phyloP scores from a whole-genome alignment of 2,113 vertebrate species.

The Muscicapa adusta region DNA sequence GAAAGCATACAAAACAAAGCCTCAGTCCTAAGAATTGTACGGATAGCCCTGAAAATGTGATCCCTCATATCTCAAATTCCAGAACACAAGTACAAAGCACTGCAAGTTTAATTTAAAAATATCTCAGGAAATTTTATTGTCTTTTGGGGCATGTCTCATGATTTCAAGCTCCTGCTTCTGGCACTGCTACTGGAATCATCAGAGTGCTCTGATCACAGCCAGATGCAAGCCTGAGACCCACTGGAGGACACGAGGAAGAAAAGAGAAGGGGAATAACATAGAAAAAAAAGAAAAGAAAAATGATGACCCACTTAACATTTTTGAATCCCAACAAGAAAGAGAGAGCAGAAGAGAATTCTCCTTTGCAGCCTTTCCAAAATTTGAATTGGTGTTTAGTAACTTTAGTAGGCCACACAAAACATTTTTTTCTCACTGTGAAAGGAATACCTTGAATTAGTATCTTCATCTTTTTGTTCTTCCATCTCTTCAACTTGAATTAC shows the following conservation, averaged over 20 bases:
- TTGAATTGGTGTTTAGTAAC: background rate
- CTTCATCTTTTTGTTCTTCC: background rate
- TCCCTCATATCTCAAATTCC: background rate
- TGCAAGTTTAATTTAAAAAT: background rate
- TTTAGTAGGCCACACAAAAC: background rate
- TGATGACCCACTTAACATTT: background rate
- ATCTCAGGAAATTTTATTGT: background rate
- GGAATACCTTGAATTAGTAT: background rate
- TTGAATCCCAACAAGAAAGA: background rate
- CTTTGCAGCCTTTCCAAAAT: background rate
- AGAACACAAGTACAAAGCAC: background rate
- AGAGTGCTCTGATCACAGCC: background rate
- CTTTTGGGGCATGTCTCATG: background rate
- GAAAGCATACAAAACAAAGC: background rate
- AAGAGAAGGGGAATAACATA: background rate
- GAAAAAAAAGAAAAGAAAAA: background rate
- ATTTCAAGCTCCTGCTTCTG: background rate
- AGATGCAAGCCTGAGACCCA: background rate
- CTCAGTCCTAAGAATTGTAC: background rate
- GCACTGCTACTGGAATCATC: background rate
- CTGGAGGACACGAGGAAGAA: background rate
- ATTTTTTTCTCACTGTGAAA: background rate
- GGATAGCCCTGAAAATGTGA: background rate
- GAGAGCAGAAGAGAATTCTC: background rate
- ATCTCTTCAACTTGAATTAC: background rate